Conservation (phyloP, 2,888 invertebrate species). For the Apotomis turbidana region DNA sequence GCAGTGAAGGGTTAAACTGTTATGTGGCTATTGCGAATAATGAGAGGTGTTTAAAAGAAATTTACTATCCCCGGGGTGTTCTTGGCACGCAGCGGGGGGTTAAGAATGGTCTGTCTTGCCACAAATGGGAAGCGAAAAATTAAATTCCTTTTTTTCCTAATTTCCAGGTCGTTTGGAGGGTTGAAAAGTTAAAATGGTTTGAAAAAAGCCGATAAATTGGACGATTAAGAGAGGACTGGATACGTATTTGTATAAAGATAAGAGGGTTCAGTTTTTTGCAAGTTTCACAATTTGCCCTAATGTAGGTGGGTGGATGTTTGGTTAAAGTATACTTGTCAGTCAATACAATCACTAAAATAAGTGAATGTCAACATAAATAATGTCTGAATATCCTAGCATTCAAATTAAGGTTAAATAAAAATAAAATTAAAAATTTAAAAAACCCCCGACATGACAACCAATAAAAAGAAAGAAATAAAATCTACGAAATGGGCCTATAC, state of each 20-base stretch:
- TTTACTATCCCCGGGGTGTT: conserved; percentile 66
- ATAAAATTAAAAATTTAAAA: no score
- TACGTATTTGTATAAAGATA: conserved; percentile 4
- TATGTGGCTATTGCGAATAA: conserved; percentile 78
- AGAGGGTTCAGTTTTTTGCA: neutral
- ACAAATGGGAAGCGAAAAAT: conserved; percentile 47
- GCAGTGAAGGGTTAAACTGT: conserved; percentile 76
- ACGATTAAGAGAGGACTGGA: conserved; percentile 19
- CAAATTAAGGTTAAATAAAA: no score
- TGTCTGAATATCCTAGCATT: no score
- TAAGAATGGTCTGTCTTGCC: conserved; percentile 58
- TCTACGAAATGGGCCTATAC: no score
- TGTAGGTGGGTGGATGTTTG: neutral
- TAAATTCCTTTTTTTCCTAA: conserved; percentile 40
- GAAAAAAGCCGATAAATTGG: conserved; percentile 24
- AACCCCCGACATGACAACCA: no score
- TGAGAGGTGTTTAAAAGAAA: conserved; percentile 78
- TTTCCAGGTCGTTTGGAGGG: conserved; percentile 40
- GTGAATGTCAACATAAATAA: no score
- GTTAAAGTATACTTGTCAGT: no score
- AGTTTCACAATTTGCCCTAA: neutral
- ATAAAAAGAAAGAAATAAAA: no score
- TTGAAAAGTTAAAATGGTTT: conserved; percentile 35
- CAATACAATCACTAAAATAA: no score
- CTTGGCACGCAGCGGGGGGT: conserved; percentile 59